Percentiles rank a stretch among this genome's conserved stretches.
These are phyloP conservation scores for Nannobrachium achirus DNA, from an alignment of 2,113 vertebrate species.

Conservation along the genomic window DNA sequence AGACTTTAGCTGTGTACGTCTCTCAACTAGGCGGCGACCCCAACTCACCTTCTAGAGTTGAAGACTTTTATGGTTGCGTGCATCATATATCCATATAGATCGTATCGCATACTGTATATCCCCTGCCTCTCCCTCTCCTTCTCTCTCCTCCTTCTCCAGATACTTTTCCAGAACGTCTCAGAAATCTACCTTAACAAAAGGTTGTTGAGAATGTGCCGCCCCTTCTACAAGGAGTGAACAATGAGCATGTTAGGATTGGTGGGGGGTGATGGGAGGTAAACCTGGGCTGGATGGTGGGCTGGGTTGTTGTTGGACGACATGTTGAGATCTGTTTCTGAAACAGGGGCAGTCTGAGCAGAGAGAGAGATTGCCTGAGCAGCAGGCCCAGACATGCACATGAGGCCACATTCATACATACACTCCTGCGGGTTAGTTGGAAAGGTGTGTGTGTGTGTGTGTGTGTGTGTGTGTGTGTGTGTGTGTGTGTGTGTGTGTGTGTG, in stretches of 20 bases:
- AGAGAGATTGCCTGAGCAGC: conserved; percentile 37
- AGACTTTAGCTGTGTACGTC: neutral
- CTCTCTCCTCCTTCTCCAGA: too few relatives aligned
- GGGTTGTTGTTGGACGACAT: conserved; percentile 37
- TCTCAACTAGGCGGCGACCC: conserved; percentile 7
- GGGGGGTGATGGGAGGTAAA: conserved; percentile 22
- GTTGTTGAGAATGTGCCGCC: neutral
- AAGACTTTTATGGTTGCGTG: neutral
- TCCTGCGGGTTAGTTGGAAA: conserved; percentile 21
- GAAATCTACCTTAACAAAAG: neutral
- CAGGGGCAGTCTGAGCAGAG: conserved; percentile 51
- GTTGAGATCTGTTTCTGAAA: conserved; percentile 58
- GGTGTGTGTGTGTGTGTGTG: neutral
- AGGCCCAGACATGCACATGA: conserved; percentile 46
- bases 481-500: too few relatives aligned
- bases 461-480: conserved; percentile 4
- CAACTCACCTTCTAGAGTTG: conserved; percentile 14
- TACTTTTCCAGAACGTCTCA: too few relatives aligned
- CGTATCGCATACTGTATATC: too few relatives aligned
- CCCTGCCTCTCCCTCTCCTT: too few relatives aligned
- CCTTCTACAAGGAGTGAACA: conserved; percentile 10
- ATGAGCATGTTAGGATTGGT: conserved; percentile 1
- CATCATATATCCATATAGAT: too few relatives aligned
- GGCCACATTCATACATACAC: conserved; percentile 20
- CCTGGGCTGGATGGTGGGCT: conserved; percentile 17